Conservation (phyloP, 2,888 invertebrate genomes). For the Eupithecia dodoneata region DNA sequence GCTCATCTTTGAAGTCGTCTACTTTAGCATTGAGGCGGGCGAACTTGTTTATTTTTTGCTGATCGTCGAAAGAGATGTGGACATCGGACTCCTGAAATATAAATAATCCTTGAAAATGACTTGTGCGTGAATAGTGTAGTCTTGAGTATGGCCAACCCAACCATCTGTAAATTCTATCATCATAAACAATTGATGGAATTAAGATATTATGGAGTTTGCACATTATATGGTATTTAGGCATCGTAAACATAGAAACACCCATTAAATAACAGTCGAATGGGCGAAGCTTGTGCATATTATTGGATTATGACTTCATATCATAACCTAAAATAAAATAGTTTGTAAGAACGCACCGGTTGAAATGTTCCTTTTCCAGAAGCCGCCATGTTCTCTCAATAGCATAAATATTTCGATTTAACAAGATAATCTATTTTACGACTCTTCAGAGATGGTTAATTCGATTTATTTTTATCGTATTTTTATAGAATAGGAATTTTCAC, state of each 20-base stretch:
- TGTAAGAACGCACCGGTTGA: conserved; percentile 80
- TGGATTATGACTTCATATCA: neutral
- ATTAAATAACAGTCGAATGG: neutral
- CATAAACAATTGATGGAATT: neutral
- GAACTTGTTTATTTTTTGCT: conserved; percentile 98
- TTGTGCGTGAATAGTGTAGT: neutral
- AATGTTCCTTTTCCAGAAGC: conserved; percentile 86
- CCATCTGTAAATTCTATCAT: neutral
- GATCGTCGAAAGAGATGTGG: conserved; percentile 97
- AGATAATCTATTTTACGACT: neutral
- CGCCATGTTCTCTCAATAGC: conserved; percentile 55
- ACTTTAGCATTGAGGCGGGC: conserved; percentile 96
- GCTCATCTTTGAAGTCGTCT: conserved; percentile 94
- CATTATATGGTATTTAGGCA: neutral
- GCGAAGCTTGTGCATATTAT: neutral
- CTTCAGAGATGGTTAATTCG: neutral
- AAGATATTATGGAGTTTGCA: neutral
- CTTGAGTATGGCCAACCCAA: neutral
- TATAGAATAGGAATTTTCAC: no score
- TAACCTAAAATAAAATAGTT: conserved; percentile 26
- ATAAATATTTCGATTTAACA: neutral
- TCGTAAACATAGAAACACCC: neutral
- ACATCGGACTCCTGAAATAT: conserved; percentile 91
- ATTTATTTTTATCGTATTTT: neutral
- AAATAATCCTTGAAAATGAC: neutral